Base-by-base conservation (phyloP, 53 echinoderm and acorn worm species). In the Glandiceps talaboti region DNA sequence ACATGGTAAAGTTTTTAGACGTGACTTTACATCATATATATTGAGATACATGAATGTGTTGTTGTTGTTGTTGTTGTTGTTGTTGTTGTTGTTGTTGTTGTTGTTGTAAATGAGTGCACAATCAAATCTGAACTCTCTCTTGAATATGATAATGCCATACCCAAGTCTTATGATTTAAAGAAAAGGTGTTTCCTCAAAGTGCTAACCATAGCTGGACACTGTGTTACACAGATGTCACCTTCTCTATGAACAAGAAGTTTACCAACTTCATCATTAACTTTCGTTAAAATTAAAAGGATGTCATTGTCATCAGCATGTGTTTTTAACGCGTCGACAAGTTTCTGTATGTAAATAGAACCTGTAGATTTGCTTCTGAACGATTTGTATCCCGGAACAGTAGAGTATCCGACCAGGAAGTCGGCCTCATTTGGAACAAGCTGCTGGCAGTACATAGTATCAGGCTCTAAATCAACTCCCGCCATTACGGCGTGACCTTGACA, bases 361-460 rank as follows among this genome's bases (percentile, higher is more conserved):
- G 6, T 45, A 12, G 6, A 6, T 12, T 6, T 45, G 64, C 20
- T 20, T 45, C 64, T 45, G 73, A 83, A 82, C 14, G 81, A 79
- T 28, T 86, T 88, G 27, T 81, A 80, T 31, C 83, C 81, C 26
- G 94, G 94, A 33, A 94, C 86, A n/a, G 89, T 83, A 25, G 94
- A 91, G 75, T 91, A 89, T 10, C 91, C 89, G 12, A 94, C 29
- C 28, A 94, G 33, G 82, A 94, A 94, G 76, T 94, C 94, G 6
- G 85, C 85, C 14, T 94, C 91, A 33, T 92, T 81, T 1, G 94
- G 94, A 12, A 94, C 88, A 75, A 94, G 82, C 1, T 72, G 30
- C 1, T 30, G 1, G n/a, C 1, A 31, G 6, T 32, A 30, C 26
- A 29, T 76, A 20, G 64, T 20, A 20, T 45, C 64, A 20, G 64